These are phyloP conservation scores for Pachyuromys duprasi DNA, from an alignment of 2,797 vertebrate genomes.

Conservation along the genomic window DNA sequence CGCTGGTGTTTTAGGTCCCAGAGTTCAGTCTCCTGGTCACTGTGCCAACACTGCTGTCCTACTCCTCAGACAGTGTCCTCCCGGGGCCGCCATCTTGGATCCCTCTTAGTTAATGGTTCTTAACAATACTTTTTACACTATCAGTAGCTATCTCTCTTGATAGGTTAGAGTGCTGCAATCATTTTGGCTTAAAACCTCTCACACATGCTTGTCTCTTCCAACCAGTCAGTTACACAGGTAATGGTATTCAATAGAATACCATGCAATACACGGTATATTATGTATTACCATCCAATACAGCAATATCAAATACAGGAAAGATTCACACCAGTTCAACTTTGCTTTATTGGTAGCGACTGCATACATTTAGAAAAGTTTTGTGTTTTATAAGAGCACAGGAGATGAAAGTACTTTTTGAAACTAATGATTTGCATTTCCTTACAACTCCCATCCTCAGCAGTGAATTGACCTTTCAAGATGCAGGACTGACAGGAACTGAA, in stretches of 20 bases:
- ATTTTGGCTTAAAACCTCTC: not conserved
- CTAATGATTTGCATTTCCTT: not conserved
- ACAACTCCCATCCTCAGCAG: not conserved
- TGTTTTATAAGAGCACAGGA: conserved; percentile 1
- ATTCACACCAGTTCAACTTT: not conserved
- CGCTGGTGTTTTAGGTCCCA: no score
- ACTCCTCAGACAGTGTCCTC: no score
- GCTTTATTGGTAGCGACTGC: not conserved
- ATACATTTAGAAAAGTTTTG: not conserved
- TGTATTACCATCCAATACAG: no score
- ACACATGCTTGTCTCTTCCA: not conserved
- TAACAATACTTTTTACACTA: not conserved
- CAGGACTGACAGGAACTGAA: not conserved
- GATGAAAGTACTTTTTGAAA: conserved; percentile 17
- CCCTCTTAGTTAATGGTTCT: not conserved
- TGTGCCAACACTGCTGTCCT: no score
- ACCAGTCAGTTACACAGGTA: not conserved
- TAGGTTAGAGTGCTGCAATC: not conserved
- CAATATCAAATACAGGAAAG: conserved; percentile 13
- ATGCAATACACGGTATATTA: no score
- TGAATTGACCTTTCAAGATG: not conserved
- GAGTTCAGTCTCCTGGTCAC: no score
- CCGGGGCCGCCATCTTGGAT: no score
- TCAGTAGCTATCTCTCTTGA: not conserved
- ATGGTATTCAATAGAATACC: not conserved